These are phyloP conservation scores for Eupsilia transversa DNA, from an alignment of 2,888 invertebrate genomes.

Conservation along the genomic window DNA sequence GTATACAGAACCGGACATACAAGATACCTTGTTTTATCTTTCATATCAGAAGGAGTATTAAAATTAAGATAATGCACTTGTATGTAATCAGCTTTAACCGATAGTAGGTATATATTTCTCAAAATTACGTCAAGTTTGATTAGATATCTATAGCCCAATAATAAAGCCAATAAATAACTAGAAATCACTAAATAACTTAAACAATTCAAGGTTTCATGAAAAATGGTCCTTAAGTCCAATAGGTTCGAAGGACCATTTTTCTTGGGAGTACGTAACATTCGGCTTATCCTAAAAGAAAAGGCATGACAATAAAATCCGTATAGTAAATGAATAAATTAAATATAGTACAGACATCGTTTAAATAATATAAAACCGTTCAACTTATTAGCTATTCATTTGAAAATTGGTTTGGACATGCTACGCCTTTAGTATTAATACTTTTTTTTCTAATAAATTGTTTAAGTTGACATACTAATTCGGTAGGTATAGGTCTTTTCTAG, in stretches of 20 bases:
- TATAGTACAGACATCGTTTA: slow-evolving; percentile 22
- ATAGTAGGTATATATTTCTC: slow-evolving; percentile 30
- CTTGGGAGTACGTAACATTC: background rate
- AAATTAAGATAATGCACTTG: slow-evolving; percentile 64
- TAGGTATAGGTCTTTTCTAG: slow-evolving; percentile 5
- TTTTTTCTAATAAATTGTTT: background rate
- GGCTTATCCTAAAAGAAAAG: background rate
- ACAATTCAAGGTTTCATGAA: background rate
- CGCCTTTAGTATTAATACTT: background rate
- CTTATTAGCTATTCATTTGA: slow-evolving; percentile 20
- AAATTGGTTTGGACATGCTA: slow-evolving; percentile 42
- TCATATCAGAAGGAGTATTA: slow-evolving; percentile 47
- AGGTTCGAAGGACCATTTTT: background rate
- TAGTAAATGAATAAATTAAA: slow-evolving; percentile 26
- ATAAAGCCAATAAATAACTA: slow-evolving; percentile 8
- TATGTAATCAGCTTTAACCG: slow-evolving; percentile 44
- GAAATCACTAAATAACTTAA: background rate
- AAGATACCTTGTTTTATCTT: slow-evolving; percentile 41
- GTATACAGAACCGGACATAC: background rate
- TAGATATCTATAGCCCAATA: slow-evolving; percentile 33
- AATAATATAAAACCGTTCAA: slow-evolving; percentile 30
- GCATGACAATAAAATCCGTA: slow-evolving; percentile 7
- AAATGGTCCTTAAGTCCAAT: background rate
- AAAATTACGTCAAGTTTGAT: slow-evolving; percentile 42
- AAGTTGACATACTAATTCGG: background rate